Conservation (phyloP, 2,797 vertebrate species). For the Thaleichthys pacificus region DNA sequence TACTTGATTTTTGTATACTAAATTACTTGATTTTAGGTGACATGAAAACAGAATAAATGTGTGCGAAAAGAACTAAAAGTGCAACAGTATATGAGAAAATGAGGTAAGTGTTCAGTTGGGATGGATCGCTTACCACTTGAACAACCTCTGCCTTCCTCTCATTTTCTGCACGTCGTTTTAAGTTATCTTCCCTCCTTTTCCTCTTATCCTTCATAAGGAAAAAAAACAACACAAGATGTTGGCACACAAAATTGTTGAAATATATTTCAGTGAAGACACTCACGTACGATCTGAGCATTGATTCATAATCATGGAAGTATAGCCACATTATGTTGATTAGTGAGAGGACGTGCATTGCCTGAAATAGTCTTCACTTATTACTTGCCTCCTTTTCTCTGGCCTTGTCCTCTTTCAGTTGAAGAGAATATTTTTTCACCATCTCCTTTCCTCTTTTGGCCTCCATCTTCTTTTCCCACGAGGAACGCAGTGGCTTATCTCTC, state of each 20-base stretch:
- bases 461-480: conserved; percentile 92
- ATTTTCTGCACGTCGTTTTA: conserved; percentile 85
- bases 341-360: neutral
- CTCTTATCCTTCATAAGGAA: conserved; percentile 81
- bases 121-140: conserved; percentile 85
- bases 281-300: neutral
- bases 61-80: neutral
- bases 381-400: conserved; percentile 76
- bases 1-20: neutral
- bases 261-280: neutral
- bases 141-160: conserved; percentile 89
- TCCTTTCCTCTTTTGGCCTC: conserved; percentile 82
- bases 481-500: conserved; percentile 81
- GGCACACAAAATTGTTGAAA: neutral
- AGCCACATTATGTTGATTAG: too few relatives aligned
- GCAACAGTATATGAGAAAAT: neutral
- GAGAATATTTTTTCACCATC: conserved; percentile 74
- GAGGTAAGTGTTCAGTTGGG: neutral
- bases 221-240: neutral
- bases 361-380: too few relatives aligned
- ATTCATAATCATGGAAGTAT: too few relatives aligned
- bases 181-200: conserved; percentile 83
- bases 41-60: neutral
- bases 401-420: conserved; percentile 82
- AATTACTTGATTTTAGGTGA: neutral